Evolutionary conservation across 2,888 invertebrate species (phyloP).

Genomic region (Epinotia nisella): DNA sequence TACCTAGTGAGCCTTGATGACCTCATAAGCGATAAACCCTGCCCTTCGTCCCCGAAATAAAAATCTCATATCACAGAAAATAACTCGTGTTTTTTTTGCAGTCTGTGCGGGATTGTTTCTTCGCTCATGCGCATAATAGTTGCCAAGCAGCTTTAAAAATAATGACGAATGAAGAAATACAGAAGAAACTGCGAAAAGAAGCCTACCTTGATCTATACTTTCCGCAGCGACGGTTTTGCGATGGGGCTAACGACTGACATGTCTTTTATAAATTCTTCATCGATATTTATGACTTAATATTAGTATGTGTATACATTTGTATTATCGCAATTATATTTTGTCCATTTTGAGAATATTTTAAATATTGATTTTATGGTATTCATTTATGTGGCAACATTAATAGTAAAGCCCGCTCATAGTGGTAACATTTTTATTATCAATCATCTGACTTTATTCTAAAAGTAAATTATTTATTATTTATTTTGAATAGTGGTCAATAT

Average conservation of each 20-base stretch:
- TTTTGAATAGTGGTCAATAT: slow-evolving; percentile 70
- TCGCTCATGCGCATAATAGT: slow-evolving; percentile 80
- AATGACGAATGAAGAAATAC: slow-evolving; percentile 77
- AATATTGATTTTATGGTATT: slow-evolving; percentile 5
- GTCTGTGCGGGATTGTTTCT: slow-evolving; percentile 82
- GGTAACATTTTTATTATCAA: slow-evolving; percentile 65
- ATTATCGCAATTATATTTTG: neutral
- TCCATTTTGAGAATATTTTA: neutral
- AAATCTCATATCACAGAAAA: no score
- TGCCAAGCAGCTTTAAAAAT: slow-evolving; percentile 81
- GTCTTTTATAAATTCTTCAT: slow-evolving; percentile 3
- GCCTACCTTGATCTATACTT: slow-evolving; percentile 79
- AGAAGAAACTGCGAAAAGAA: slow-evolving; percentile 78
- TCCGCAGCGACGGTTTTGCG: slow-evolving; percentile 73
- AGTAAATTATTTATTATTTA: slow-evolving; percentile 66
- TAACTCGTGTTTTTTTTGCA: slow-evolving; percentile 52
- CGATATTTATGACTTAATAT: neutral
- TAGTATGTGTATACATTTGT: neutral
- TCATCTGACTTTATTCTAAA: slow-evolving; percentile 69
- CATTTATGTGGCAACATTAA: slow-evolving; percentile 35
- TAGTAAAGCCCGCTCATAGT: slow-evolving; percentile 38
- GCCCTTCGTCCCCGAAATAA: no score
- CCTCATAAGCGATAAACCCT: no score
- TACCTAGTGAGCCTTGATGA: no score
- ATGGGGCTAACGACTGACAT: slow-evolving; percentile 51